Conservation (phyloP, 2,888 invertebrate species). For the Drosophila fungiperda region DNA sequence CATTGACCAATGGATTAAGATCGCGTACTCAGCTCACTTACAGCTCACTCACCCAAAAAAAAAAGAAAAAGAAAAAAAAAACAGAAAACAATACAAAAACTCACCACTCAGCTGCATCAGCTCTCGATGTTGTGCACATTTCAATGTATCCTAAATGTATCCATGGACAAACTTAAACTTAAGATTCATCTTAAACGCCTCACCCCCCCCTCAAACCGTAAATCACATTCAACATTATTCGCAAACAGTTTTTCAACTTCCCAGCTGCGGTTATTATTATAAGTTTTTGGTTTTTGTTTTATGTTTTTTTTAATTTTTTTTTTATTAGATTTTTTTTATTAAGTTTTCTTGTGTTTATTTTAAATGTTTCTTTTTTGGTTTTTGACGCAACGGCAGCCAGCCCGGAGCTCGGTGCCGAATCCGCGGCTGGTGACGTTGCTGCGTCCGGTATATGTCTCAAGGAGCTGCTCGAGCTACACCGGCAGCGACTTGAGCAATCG, state of each 20-base stretch:
- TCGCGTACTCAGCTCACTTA: background rate
- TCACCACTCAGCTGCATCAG: conserved; percentile 61
- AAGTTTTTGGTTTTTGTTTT: background rate
- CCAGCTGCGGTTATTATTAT: conserved; percentile 35
- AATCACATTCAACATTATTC: conserved; percentile 22
- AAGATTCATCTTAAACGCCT: conserved; percentile 35
- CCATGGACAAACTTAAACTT: conserved; percentile 30
- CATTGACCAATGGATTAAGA: conserved; percentile 13
- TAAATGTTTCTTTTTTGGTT: conserved; percentile 68
- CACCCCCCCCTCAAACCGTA: conserved; percentile 22
- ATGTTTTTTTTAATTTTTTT: background rate
- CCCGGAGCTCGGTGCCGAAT: conserved; percentile 64
- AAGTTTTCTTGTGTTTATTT: conserved; percentile 56
- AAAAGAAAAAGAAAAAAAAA: no score
- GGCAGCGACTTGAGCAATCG: conserved; percentile 82
- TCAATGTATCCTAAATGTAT: conserved; percentile 25
- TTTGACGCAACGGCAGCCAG: conserved; percentile 68
- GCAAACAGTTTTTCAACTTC: conserved; percentile 31
- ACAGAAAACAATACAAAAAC: conserved; percentile 14
- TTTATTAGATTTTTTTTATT: conserved; percentile 42
- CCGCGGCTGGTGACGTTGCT: conserved; percentile 51
- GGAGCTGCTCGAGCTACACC: conserved; percentile 81
- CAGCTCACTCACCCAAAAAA: conserved; percentile 33
- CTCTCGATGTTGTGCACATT: conserved; percentile 68
- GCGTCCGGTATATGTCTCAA: conserved; percentile 72